Conservation (phyloP, 2,113 vertebrate genomes). For the Muntiacus muntjak region DNA sequence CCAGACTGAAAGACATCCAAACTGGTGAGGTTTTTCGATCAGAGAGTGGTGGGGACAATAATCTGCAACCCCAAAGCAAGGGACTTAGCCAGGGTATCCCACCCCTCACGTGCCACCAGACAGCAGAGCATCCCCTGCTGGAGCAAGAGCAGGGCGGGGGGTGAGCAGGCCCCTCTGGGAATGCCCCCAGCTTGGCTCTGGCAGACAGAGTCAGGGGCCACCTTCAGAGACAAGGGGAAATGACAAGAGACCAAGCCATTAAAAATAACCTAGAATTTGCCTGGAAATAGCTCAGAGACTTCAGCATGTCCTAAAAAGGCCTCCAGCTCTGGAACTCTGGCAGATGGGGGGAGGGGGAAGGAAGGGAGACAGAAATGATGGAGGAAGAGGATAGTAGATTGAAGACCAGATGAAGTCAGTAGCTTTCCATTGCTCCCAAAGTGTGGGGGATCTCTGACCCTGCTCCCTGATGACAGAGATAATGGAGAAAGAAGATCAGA, state of each 20-base stretch:
- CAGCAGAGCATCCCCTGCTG: constrained; percentile 11
- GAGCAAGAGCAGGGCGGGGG: neutral
- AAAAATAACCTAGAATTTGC: constrained; percentile 77
- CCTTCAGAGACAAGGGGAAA: constrained; percentile 52
- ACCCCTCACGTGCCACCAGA: neutral
- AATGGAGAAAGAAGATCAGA: neutral
- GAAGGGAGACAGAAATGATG: neutral
- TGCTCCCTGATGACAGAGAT: neutral
- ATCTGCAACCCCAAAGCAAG: neutral
- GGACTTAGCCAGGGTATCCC: neutral
- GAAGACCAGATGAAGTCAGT: constrained; percentile 8
- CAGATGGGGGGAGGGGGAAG: neutral
- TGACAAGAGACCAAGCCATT: constrained; percentile 64
- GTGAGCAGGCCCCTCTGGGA: neutral
- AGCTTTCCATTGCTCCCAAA: neutral
- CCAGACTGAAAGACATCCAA: neutral
- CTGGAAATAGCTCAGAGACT: constrained; percentile 70
- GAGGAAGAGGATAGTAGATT: neutral
- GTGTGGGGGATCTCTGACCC: neutral
- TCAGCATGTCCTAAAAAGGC: constrained; percentile 76
- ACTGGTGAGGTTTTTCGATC: neutral
- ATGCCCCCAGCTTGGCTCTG: constrained; percentile 15
- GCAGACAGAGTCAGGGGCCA: constrained; percentile 52
- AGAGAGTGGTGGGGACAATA: neutral
- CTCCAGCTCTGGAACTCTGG: constrained; percentile 49